These are phyloP conservation scores for Drosophila albomicans DNA, from an alignment of 1,140 invertebrate genomes.

Conservation along the genomic window DNA sequence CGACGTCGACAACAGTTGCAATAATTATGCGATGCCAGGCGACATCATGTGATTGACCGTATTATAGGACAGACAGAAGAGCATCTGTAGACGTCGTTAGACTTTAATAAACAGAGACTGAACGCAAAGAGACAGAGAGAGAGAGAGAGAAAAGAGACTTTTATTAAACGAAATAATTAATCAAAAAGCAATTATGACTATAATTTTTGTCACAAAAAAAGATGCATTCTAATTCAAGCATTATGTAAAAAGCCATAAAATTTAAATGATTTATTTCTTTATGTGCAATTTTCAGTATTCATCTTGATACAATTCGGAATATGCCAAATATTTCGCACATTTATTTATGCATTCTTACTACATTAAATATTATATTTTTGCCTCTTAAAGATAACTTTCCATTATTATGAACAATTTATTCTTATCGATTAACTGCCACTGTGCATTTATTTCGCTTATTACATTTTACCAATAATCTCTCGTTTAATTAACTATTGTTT, in stretches of 20 bases:
- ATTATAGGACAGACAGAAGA: slow-evolving; percentile 41
- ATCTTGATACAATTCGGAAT: not conserved
- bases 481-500: slow-evolving; percentile 7
- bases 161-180: not conserved
- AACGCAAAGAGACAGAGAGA: not conserved
- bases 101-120: not conserved
- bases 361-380: not conserved
- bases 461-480: not conserved
- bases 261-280: too few relatives aligned
- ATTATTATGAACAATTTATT: not conserved
- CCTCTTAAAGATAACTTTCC: not conserved
- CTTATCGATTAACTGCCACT: not conserved
- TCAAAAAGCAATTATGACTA: too few relatives aligned
- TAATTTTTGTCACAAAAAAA: too few relatives aligned
- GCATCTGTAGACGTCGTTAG: slow-evolving; percentile 6
- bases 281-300: too few relatives aligned
- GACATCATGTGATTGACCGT: slow-evolving; percentile 77
- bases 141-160: not conserved
- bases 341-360: not conserved
- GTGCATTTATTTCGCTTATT: not conserved
- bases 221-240: too few relatives aligned
- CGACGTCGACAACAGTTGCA: slow-evolving; percentile 49
- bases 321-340: not conserved
- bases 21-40: slow-evolving; percentile 59
- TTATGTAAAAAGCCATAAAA: too few relatives aligned